Base-by-base conservation (phyloP, 2,888 invertebrate species). In the Idaea dimidiata region DNA sequence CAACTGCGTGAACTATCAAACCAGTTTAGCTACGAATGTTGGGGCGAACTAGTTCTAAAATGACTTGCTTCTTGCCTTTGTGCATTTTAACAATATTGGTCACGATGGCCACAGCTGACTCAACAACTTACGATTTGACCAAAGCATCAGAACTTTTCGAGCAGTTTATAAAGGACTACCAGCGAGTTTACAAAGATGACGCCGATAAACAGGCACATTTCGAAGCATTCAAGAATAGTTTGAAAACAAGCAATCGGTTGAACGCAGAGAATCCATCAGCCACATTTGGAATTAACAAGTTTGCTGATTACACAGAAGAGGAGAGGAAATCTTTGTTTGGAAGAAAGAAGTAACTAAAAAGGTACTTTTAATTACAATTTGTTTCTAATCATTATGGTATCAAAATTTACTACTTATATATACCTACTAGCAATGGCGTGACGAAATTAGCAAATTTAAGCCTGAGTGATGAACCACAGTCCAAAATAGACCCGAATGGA, bases 271-370 rank as follows among this genome's bases (percentile, higher is more conserved):
- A 58, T 43, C 2, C 65, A 0, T 17, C 59, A 14, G 75, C 80
- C 2, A 73, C 70, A 6, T 83, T 64, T 61, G 82, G 70, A 17
- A 75, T 84, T 24, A 84, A 83, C 43, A 66, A 79, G 62, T 81
- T 82, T 14, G 73, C 86, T 7, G 86, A 85, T 69, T 79, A 77
- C 43, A 81, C 83, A 0, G 65, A 68, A 0, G 76, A 79, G 2
- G 78, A 83, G 59, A 61, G 59, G 3, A 63, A 69, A 56, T 4
- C 14, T 1, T 67, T 78, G 71, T 60, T 54, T 43, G 79, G 80
- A 64, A 33, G 63, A 5, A 59, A 55, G n/a, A 16, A 43, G 3
- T 43, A 14, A 8, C 43, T 14, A 3, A 14, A 10, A 43, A 24
- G 24, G 5, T 24, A 24, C 1, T 24, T 24, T 24, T 24, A 5